phyloP scores from a whole-genome alignment of 2,797 vertebrate species.

The Sebastolobus altivelis region DNA sequence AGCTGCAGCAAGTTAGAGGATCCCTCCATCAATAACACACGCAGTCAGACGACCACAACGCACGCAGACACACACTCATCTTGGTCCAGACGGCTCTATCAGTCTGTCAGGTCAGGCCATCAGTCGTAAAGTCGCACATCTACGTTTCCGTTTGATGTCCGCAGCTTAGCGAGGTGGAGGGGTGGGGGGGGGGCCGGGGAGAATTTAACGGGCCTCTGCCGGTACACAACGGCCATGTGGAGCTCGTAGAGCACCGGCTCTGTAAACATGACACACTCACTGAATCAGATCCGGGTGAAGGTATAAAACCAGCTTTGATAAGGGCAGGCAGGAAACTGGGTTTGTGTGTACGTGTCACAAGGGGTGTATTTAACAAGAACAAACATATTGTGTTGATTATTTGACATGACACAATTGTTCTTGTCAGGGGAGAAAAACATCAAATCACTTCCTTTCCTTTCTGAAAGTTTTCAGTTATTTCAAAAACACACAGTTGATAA shows the following conservation, averaged over 20 bases:
- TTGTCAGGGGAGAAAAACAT: constrained; percentile 38
- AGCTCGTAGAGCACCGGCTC: constrained; percentile 44
- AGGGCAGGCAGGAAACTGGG: constrained; percentile 62
- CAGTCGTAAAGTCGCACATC: constrained; percentile 71
- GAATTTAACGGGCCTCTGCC: constrained; percentile 58
- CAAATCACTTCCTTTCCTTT: constrained; percentile 28
- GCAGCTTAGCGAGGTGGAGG: constrained; percentile 39
- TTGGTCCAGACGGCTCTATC: constrained; percentile 67
- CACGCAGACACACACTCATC: constrained; percentile 48
- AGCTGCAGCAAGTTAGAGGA: constrained; percentile 74
- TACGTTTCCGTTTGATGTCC: constrained; percentile 68
- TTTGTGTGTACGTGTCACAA: constrained; percentile 56
- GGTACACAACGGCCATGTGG: constrained; percentile 68
- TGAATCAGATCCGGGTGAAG: constrained; percentile 56
- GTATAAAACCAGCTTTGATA: constrained; percentile 69
- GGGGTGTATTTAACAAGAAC: constrained; percentile 58
- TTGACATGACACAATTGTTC: constrained; percentile 53
- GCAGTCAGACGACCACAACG: constrained; percentile 34
- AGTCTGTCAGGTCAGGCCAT: constrained; percentile 50
- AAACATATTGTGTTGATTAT: constrained; percentile 65
- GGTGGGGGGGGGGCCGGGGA: not conserved
- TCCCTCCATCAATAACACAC: constrained; percentile 66
- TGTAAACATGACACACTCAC: constrained; percentile 62
- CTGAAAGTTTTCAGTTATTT: constrained; percentile 29
- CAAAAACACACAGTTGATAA: constrained; percentile 45